Percentiles rank a stretch among this genome's conserved stretches.
These are phyloP conservation scores for Petrocephalus microphthalmus DNA, from an alignment of 2,113 vertebrate genomes.

Conservation along the genomic window DNA sequence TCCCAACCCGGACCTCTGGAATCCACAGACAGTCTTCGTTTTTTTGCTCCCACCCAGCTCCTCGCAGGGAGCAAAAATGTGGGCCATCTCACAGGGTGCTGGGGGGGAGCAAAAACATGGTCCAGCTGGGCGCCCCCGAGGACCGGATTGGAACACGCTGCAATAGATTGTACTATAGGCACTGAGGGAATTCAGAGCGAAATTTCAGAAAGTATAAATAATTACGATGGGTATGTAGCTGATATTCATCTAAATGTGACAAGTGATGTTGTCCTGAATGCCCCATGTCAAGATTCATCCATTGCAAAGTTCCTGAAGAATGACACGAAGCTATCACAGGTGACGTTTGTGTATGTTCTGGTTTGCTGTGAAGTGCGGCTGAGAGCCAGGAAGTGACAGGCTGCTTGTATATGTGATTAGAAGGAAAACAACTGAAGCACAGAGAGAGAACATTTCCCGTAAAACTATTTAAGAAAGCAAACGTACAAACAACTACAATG, in stretches of 20 bases:
- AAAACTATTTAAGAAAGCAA: conserved; percentile 15
- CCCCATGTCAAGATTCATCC: conserved; percentile 37
- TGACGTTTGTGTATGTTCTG: conserved; percentile 50
- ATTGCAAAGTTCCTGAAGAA: conserved; percentile 67
- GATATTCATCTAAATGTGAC: not conserved
- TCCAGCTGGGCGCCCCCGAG: not conserved
- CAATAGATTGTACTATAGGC: conserved; percentile 22
- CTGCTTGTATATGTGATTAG: conserved; percentile 9
- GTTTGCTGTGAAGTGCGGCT: not conserved
- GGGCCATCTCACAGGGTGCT: not conserved
- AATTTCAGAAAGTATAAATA: not conserved
- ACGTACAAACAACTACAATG: conserved; percentile 21
- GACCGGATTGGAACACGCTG: not conserved
- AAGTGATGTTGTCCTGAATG: not conserved
- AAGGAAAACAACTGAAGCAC: conserved; percentile 29
- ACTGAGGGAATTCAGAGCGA: not conserved
- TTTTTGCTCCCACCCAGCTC: not conserved
- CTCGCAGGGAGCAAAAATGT: not conserved
- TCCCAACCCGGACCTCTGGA: not conserved
- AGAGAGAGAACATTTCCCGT: not conserved
- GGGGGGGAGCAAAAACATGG: not conserved
- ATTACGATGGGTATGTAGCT: not conserved
- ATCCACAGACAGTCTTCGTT: not conserved
- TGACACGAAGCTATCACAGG: conserved; percentile 32
- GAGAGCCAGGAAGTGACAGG: not conserved